These are phyloP conservation scores for Eurois occulta DNA, from an alignment of 2,888 invertebrate genomes.

Conservation along the genomic window DNA sequence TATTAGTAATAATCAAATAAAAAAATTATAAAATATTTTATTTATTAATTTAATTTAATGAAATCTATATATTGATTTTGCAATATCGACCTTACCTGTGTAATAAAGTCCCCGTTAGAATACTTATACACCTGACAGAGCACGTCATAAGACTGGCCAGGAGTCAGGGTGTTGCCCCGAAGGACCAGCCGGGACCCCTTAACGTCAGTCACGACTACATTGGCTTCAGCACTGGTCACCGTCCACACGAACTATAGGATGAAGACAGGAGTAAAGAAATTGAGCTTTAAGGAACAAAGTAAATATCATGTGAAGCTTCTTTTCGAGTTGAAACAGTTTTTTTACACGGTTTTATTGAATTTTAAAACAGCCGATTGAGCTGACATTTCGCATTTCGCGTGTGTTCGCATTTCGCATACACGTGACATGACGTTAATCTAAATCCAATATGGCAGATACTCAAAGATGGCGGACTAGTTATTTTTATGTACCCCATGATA, in stretches of 20 bases:
- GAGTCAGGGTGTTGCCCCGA: slow-evolving; percentile 69
- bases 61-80: too few relatives aligned
- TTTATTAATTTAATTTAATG: too few relatives aligned
- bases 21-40: too few relatives aligned
- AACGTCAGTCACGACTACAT: slow-evolving; percentile 67
- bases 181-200: slow-evolving; percentile 74
- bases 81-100: slow-evolving; percentile 72
- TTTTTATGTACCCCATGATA: too few relatives aligned
- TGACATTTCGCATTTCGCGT: too few relatives aligned
- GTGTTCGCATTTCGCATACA: too few relatives aligned
- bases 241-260: slow-evolving; percentile 77
- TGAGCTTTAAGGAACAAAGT: not conserved
- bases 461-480: too few relatives aligned
- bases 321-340: not conserved
- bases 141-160: slow-evolving; percentile 72
- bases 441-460: too few relatives aligned
- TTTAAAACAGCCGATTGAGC: too few relatives aligned
- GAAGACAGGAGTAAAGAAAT: not conserved
- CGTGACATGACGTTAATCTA: too few relatives aligned
- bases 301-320: not conserved
- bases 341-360: too few relatives aligned
- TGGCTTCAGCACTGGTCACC: slow-evolving; percentile 63
- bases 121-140: slow-evolving; percentile 72
- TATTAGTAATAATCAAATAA: too few relatives aligned
- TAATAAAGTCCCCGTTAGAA: slow-evolving; percentile 70